These are phyloP conservation scores for Lanius ludovicianus DNA, from an alignment of 2,113 vertebrate genomes.

Conservation along the genomic window DNA sequence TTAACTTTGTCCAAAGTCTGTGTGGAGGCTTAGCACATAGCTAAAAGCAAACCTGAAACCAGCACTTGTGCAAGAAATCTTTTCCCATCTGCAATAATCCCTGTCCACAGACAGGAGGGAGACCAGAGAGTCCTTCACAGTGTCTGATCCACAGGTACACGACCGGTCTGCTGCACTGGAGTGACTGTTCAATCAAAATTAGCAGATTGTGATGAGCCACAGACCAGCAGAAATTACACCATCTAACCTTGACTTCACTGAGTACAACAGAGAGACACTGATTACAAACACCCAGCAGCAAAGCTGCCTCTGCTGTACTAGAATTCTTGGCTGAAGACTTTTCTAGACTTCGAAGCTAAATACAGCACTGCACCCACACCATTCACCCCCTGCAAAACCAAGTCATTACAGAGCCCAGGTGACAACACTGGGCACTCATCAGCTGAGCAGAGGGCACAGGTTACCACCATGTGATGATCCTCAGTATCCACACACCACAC, in stretches of 20 bases:
- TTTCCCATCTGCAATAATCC: not conserved
- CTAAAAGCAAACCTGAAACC: not conserved
- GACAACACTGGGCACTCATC: not conserved
- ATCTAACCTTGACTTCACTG: not conserved
- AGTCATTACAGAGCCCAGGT: not conserved
- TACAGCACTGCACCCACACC: fast-evolving
- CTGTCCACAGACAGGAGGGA: not conserved
- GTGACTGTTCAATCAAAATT: not conserved
- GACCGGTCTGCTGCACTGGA: not conserved
- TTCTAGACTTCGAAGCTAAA: not conserved
- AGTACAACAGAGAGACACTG: not conserved
- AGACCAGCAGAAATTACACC: not conserved
- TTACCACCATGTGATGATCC: fast-evolving
- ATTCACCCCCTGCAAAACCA: not conserved
- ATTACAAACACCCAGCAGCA: not conserved
- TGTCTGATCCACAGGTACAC: not conserved
- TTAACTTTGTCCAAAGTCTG: not conserved
- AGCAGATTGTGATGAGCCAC: not conserved
- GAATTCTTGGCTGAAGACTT: not conserved
- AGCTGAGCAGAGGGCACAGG: not conserved
- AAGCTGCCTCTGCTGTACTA: not conserved
- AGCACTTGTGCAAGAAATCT: not conserved
- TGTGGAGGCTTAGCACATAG: not conserved
- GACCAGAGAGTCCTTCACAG: not conserved
- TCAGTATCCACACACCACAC: fast-evolving